Evolutionary conservation across 2,797 vertebrate species (phyloP), one percentile per base, ranked within the genome.

Genomic region (Eulemur mongoz): DNA sequence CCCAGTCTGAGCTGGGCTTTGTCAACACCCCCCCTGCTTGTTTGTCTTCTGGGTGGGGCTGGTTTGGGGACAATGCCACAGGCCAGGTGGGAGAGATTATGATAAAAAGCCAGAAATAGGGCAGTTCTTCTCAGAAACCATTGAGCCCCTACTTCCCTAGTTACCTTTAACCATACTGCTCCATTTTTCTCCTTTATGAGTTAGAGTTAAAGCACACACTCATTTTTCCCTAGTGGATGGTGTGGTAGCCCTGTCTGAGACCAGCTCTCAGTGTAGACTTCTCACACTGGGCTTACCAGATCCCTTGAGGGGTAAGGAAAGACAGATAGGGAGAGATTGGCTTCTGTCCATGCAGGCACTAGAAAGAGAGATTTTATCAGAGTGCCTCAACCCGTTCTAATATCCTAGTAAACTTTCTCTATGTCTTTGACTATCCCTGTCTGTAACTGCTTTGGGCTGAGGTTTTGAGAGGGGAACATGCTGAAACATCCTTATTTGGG

Each of bases 21-120:
- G 82, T 89, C 79, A 89, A 50, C 72, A 85, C 1, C 17, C 14
- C n/a, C 38, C 32, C 9, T 63, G 81, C 32, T 92, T 81, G 25
- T 89, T 95, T 94, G 80, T 89, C 65, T 96, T 96, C 93, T 94
- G 54, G n/a, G 79, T 78, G 35, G 75, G 59, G 54, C 69, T 96
- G 70, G 50, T 87, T 65, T 91, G 38, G 43, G 70, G 70, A 91
- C 79, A 89, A 40, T 96, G 59, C 45, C 82, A 87, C 73, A 91
- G 57, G 3, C 14, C 82, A 48, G 78, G 45, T 79, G 38, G 81
- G 52, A 84, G 81, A 45, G 79, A 84, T 93, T 73, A 84, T 43
- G 78, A 27, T 67, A 63, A 94, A 23, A 87, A 92, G 18, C 48
- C 65, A 92, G 65, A 93, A 61, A 69, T 32, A 96, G 20, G 43